A percentile compares a stretch with the other conserved stretches of the same genome.
Evolutionary conservation across 2,797 vertebrate genomes (phyloP).

Genomic region (Cynodonichthys magdalenae): DNA sequence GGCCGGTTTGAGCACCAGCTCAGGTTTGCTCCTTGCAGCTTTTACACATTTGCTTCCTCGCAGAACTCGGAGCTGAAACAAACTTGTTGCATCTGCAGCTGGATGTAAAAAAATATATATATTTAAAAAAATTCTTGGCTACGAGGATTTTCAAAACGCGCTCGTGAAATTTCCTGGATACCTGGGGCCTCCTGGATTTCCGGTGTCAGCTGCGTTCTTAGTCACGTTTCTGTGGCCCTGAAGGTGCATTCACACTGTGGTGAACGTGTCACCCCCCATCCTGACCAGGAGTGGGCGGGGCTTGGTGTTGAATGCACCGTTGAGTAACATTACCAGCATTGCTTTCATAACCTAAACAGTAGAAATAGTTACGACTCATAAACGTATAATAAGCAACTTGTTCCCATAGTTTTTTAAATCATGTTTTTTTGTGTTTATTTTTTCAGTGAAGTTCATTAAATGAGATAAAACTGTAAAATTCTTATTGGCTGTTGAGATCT

Average conservation of each 20-base stretch:
- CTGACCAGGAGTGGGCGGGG: background rate
- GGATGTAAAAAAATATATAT: too few species aligned
- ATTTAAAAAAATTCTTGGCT: too few species aligned
- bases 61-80: too few species aligned
- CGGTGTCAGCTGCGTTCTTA: background rate
- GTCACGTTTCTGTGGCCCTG: background rate
- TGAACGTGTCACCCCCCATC: conserved; percentile 20
- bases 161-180: too few species aligned
- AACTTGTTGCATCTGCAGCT: too few species aligned
- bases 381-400: background rate
- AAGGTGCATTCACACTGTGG: conserved; percentile 7
- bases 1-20: too few species aligned
- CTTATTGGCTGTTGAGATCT: background rate
- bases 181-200: background rate
- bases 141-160: too few species aligned
- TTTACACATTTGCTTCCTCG: too few species aligned
- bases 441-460: background rate
- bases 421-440: background rate
- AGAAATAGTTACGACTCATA: background rate
- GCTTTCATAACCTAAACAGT: background rate
- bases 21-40: too few species aligned
- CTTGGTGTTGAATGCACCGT: fast-evolving
- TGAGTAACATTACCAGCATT: background rate
- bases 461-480: background rate
- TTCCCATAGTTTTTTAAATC: background rate